A percentile compares a stretch with the other conserved stretches of the same genome.
Conservation (phyloP, 2,888 invertebrate species). For the Sialis lutaria region DNA sequence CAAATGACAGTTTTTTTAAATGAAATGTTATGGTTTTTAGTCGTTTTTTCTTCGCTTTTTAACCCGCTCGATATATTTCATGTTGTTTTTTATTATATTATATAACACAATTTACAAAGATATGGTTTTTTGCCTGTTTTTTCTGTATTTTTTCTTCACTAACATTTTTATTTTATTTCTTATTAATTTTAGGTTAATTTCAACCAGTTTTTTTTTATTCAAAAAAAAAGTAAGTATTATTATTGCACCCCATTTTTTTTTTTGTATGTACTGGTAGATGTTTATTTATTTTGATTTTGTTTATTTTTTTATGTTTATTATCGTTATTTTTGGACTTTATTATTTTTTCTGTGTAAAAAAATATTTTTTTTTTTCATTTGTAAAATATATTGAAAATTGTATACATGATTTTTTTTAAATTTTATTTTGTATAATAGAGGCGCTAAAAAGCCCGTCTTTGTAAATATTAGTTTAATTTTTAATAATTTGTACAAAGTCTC, state of each 20-base stretch:
- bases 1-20: conserved; percentile 8
- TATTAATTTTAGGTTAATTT: no score
- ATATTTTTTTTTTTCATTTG: not conserved
- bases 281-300: not conserved
- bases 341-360: not conserved
- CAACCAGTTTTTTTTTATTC: not conserved
- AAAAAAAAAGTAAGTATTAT: not conserved
- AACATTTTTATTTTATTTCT: no score
- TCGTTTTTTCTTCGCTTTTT: no score
- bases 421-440: not conserved
- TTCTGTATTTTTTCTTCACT: no score
- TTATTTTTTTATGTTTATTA: not conserved
- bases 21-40: no score
- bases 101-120: no score
- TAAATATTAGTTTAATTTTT: no score
- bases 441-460: not conserved
- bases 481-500: no score
- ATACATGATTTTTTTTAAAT: not conserved
- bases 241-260: not conserved
- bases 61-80: no score
- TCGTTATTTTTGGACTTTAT: not conserved
- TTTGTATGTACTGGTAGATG: not conserved
- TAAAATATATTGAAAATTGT: not conserved
- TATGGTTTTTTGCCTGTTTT: no score
- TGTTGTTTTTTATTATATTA: no score